Conservation (phyloP, 1,140 invertebrate genomes). For the Heterodera carotae region DNA sequence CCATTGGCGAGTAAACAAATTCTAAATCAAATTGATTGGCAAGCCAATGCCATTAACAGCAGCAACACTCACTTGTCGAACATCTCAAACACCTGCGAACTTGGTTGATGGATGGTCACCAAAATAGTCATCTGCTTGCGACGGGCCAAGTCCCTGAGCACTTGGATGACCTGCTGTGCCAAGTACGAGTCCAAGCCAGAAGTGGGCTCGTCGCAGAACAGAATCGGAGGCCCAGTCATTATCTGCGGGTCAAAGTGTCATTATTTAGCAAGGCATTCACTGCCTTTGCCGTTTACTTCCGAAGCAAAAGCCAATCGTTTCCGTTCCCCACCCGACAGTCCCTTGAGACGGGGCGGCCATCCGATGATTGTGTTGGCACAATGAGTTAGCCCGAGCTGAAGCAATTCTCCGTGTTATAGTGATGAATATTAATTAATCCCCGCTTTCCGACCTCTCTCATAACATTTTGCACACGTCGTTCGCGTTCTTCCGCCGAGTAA, state of each 20-base stretch:
- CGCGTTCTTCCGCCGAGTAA: slow-evolving; percentile 76
- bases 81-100: slow-evolving; percentile 85
- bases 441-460: slow-evolving; percentile 72
- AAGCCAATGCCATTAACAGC: neutral
- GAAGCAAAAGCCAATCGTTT: slow-evolving; percentile 92
- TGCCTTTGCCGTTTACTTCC: slow-evolving; percentile 74
- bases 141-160: slow-evolving; percentile 70
- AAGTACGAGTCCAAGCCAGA: slow-evolving; percentile 88
- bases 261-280: too few species aligned
- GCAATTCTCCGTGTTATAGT: neutral
- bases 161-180: slow-evolving; percentile 77
- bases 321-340: slow-evolving; percentile 89
- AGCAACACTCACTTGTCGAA: slow-evolving; percentile 76
- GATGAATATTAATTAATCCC: neutral
- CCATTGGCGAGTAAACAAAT: slow-evolving; percentile 78
- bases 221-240: slow-evolving; percentile 85
- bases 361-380: slow-evolving; percentile 79
- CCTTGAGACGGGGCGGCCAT: slow-evolving; percentile 80
- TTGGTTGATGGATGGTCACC: slow-evolving; percentile 92
- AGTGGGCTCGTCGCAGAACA: slow-evolving; percentile 97
- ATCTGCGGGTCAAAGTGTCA: slow-evolving; percentile 71
- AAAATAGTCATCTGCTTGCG: slow-evolving; percentile 86
- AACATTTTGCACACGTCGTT: slow-evolving; percentile 85
- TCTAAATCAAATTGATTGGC: slow-evolving; percentile 38
- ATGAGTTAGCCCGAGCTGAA: slow-evolving; percentile 62